Evolutionary conservation across 2,797 vertebrate genomes (phyloP).

Genomic region (Sylvilagus floridanus): DNA sequence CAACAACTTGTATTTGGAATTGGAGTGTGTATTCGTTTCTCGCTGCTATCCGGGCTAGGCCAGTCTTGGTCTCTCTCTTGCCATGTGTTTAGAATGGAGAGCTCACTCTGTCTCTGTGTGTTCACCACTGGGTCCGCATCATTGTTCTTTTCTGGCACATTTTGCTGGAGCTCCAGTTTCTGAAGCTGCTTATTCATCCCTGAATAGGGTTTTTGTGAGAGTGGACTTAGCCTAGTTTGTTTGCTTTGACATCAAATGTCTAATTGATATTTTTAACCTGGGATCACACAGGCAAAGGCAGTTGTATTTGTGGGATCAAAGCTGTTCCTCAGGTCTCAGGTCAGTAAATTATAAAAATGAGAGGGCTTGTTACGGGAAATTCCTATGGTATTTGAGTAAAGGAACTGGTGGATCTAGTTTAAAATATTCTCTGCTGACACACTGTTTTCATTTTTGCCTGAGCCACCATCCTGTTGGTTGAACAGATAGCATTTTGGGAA

Average conservation of each 20-base stretch:
- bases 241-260: slow-evolving; percentile 80
- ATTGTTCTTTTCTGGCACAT: slow-evolving; percentile 56
- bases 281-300: slow-evolving; percentile 59
- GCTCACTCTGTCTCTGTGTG: neutral
- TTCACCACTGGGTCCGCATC: neutral
- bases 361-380: slow-evolving; percentile 48
- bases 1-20: neutral
- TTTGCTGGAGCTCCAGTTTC: slow-evolving; percentile 71
- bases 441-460: slow-evolving; percentile 53
- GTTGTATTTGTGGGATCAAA: slow-evolving; percentile 57
- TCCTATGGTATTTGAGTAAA: neutral
- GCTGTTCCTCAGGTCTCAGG: slow-evolving; percentile 56
- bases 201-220: slow-evolving; percentile 75
- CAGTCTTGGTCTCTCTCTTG: neutral
- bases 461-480: neutral
- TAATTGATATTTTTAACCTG: slow-evolving; percentile 76
- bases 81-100: neutral
- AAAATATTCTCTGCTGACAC: neutral
- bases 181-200: slow-evolving; percentile 64
- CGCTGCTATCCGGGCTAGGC: neutral
- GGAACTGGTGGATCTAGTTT: slow-evolving; percentile 1
- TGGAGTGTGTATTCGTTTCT: neutral
- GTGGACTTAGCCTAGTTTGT: slow-evolving; percentile 69
- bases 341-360: neutral
- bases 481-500: slow-evolving; percentile 49